phyloP scores from a whole-genome alignment of 2,888 invertebrate genomes.

The Orthosia gracilis region DNA sequence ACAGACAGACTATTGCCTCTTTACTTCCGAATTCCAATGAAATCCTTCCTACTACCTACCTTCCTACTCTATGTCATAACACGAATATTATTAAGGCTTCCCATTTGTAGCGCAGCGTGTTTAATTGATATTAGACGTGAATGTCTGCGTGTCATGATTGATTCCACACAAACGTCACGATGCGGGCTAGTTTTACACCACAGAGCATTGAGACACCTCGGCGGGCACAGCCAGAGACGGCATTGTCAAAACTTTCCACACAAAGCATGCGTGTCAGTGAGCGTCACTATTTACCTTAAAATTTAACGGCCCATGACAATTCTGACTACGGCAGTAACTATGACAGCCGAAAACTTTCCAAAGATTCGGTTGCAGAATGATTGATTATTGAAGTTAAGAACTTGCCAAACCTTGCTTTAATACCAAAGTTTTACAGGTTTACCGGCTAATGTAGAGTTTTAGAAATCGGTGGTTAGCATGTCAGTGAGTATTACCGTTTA shows the following conservation, averaged over 20 bases:
- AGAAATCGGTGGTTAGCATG: too few species aligned
- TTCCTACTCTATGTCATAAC: conserved; percentile 74
- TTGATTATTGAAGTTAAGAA: too few species aligned
- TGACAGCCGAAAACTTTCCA: too few species aligned
- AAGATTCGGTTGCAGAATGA: too few species aligned
- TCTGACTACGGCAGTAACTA: too few species aligned
- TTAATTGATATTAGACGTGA: conserved; percentile 89
- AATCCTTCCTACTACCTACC: too few species aligned
- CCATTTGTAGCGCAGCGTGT: conserved; percentile 84
- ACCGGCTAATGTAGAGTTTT: too few species aligned
- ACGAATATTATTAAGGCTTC: conserved; percentile 87
- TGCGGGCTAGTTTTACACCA: conserved; percentile 45
- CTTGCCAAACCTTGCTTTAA: too few species aligned
- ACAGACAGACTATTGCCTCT: background rate
- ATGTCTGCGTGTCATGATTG: conserved; percentile 85
- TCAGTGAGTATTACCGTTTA: too few species aligned
- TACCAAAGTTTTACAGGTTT: too few species aligned
- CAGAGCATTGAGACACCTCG: background rate
- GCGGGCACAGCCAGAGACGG: background rate
- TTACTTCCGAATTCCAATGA: background rate
- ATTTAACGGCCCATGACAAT: background rate
- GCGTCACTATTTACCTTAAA: background rate
- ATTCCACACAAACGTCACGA: conserved; percentile 79
- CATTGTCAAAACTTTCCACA: background rate
- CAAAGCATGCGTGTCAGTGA: background rate